These are phyloP conservation scores for Brenthis hecate DNA, from an alignment of 2,888 invertebrate species.

Conservation along the genomic window DNA sequence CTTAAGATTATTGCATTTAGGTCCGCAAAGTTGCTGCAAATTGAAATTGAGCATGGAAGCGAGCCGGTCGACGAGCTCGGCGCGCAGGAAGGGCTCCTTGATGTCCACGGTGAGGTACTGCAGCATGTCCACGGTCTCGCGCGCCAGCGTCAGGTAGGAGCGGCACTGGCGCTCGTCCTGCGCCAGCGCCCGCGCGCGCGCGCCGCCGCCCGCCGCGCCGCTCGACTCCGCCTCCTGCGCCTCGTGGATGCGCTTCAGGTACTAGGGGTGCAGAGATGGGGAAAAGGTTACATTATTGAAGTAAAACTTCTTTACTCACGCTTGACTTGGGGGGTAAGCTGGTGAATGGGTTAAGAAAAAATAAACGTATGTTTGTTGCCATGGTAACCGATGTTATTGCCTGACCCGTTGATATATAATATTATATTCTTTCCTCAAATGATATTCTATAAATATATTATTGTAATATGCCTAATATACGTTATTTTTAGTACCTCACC, in stretches of 20 bases:
- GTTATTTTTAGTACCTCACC: too few species aligned
- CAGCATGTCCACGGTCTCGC: slow-evolving; percentile 99
- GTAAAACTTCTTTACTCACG: too few species aligned
- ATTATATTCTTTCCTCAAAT: too few species aligned
- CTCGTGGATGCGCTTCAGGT: slow-evolving; percentile 92
- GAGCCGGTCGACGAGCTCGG: slow-evolving; percentile 95
- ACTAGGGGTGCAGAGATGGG: slow-evolving; percentile 68
- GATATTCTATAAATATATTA: too few species aligned
- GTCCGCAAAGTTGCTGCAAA: slow-evolving; percentile 96
- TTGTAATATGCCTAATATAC: too few species aligned
- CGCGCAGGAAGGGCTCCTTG: slow-evolving; percentile 95
- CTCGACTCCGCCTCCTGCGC: slow-evolving; percentile 90
- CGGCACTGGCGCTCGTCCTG: slow-evolving; percentile 92
- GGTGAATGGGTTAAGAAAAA: too few species aligned
- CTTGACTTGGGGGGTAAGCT: too few species aligned
- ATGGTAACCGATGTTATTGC: too few species aligned
- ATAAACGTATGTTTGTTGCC: too few species aligned
- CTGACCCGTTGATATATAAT: too few species aligned
- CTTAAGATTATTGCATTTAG: slow-evolving; percentile 96
- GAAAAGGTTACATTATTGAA: too few species aligned
- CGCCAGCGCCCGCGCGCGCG: slow-evolving; percentile 88
- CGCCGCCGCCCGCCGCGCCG: slow-evolving; percentile 86
- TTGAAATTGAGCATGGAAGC: slow-evolving; percentile 99
- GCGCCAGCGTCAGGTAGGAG: slow-evolving; percentile 92
- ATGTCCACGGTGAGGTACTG: slow-evolving; percentile 97